These are phyloP conservation scores for Pseudomyrmex dendroicus DNA, from an alignment of 1,140 invertebrate species.

Conservation along the genomic window DNA sequence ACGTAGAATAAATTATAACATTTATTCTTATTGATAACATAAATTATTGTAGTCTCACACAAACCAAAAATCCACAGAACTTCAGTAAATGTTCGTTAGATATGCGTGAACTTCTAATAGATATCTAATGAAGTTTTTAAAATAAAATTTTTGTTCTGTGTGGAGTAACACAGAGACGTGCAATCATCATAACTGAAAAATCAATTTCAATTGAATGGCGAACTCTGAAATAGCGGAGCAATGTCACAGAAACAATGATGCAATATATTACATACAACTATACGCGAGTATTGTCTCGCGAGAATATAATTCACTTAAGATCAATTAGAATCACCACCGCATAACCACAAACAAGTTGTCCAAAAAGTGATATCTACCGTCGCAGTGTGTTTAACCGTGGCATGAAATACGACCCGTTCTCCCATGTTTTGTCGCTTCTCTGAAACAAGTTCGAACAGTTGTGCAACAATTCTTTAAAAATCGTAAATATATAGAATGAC, in stretches of 20 bases:
- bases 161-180: too few relatives aligned
- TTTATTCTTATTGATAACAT: background rate
- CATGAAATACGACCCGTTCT: conserved; percentile 90
- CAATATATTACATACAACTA: too few relatives aligned
- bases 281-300: background rate
- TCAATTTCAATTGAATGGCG: too few relatives aligned
- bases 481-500: conserved; percentile 59
- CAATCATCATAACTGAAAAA: too few relatives aligned
- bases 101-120: too few relatives aligned
- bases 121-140: too few relatives aligned
- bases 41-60: background rate
- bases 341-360: conserved; percentile 63
- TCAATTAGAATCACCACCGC: conserved; percentile 54
- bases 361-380: conserved; percentile 85
- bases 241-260: too few relatives aligned
- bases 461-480: conserved; percentile 62
- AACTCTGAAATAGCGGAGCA: too few relatives aligned
- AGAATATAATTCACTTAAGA: conserved; percentile 63
- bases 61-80: too few relatives aligned
- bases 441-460: conserved; percentile 66
- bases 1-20: background rate
- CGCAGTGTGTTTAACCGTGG: conserved; percentile 91
- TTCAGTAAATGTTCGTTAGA: too few relatives aligned
- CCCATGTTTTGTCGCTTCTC: conserved; percentile 82
- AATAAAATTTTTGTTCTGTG: too few relatives aligned